Evolutionary conservation across 2,888 invertebrate species (phyloP), one percentile per base, ranked within the genome.

Genomic region (Eristalis tenax): DNA sequence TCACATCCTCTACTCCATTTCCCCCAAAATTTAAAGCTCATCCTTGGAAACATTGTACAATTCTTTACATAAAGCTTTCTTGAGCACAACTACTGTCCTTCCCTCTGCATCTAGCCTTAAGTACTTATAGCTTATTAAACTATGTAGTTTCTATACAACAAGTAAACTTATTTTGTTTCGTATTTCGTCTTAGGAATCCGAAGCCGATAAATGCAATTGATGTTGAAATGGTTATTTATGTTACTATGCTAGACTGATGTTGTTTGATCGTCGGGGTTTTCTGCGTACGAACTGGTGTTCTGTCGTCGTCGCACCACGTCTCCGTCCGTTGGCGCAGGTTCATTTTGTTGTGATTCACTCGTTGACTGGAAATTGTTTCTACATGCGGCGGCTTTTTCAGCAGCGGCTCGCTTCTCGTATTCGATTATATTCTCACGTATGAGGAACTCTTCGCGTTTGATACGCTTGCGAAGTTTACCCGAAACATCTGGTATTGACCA

Each of bases 401-500:
- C 77, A 0, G 90, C 89, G 28, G 88, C 64, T 76, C 89, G 93
- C 65, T 95, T 94, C 91, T 96, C 96, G 88, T 95, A 94, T 89
- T 95, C 94, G 81, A 97, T 96, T 87, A 97, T 96, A 86, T 95
- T 95, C 90, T 96, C 96, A 90, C 96, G 96, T 13, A 96, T 95
- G 88, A 96, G 93, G 91, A 95, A 96, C 13, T 95, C 95, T 91
- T 97, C 96, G 28, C 95, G 94, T 88, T 96, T 95, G 38, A 97
- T 96, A 90, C 95, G 94, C 89, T 96, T 95, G 75, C 94, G 94
- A 74, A 97, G 93, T 90, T 95, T 95, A 43, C 94, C 94, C 0
- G 97, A 96, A 57, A 96, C 94, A 91, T 97, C 97, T 0, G 97
- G 97, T 89, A 97, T 96, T 23, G 96, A 93, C 96, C 96, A 97